Base-by-base conservation (phyloP, 2,888 invertebrate genomes). In the Phlogophora meticulosa region DNA sequence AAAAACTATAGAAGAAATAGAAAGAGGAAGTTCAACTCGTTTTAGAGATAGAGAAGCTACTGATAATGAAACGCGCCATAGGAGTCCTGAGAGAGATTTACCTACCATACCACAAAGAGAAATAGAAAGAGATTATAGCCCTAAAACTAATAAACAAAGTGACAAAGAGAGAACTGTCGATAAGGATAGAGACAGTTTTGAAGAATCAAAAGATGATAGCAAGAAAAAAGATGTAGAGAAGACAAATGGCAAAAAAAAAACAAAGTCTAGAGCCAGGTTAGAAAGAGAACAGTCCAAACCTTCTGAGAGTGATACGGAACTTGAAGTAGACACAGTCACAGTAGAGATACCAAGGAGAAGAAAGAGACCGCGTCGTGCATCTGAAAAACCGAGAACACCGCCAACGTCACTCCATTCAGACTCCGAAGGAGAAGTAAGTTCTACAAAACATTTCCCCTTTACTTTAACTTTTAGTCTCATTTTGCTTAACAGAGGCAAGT, bases 241-340 rank as follows among this genome's bases (percentile, higher is more conserved):
- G 84, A 82, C 68, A 28, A 94, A 93, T 76, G 94, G 93, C 36
- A 96, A 95, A 79, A 94, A 95, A 84, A 96, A 96, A 85, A 83
- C 89, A 0, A 96, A 96, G 76, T 91, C 93, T 0, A 91, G 95
- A 81, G 95, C 95, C 0, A 88, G 96, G 59, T 82, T 96, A 68
- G 96, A 96, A 84, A 89, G 95, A 59, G 94, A 96, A 80, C 95
- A 94, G 62, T 96, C 96, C 0, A 95, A 95, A 61, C 96, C 95
- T 36, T 95, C 96, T 32, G 95, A 95, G 68, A 95, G 91, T 76
- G 96, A 96, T 73, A 92, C 95, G 0, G 95, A 95, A 63, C 93
- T 85, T 15, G 95, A 95, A 49, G 92, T 95, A 0, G 95, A 95
- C 80, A 96, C 95, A 0, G 94, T 96, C 2, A 96, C 96, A 13